These are phyloP conservation scores for Andrena praecox DNA, from an alignment of 2,888 invertebrate genomes.

Conservation along the genomic window DNA sequence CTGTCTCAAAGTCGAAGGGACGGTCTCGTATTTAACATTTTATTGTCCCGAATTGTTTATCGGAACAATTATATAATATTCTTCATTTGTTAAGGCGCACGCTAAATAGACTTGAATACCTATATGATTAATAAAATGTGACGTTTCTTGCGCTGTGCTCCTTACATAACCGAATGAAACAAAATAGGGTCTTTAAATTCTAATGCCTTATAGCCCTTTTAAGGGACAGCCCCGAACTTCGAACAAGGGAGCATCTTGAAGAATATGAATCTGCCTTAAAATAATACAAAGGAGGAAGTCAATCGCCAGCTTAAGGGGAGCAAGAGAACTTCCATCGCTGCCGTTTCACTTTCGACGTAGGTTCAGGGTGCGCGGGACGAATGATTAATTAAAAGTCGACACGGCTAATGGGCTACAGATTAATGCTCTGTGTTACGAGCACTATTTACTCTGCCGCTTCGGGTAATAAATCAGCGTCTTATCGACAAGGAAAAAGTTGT, in stretches of 20 bases:
- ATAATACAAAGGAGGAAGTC: background rate
- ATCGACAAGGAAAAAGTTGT: constrained; percentile 64
- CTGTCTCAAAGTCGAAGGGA: too few species aligned
- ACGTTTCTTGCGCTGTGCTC: too few species aligned
- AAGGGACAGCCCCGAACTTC: too few species aligned
- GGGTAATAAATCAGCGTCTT: constrained; percentile 73
- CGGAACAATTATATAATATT: too few species aligned
- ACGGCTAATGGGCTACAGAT: constrained; percentile 78
- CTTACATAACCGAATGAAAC: too few species aligned
- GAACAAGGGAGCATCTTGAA: background rate
- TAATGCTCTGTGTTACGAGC: constrained; percentile 74
- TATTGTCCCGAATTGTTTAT: too few species aligned
- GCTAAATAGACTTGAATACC: too few species aligned
- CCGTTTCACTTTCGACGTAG: constrained; percentile 55
- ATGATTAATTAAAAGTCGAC: constrained; percentile 80
- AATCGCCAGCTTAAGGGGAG: background rate
- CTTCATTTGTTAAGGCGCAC: too few species aligned
- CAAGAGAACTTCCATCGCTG: constrained; percentile 4
- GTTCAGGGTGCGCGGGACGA: constrained; percentile 37
- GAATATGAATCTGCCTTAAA: background rate
- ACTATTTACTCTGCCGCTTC: constrained; percentile 70
- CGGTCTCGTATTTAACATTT: too few species aligned
- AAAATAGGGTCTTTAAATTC: background rate
- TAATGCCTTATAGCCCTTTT: background rate
- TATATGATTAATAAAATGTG: too few species aligned